Percentiles rank a stretch among this genome's conserved stretches.
These are phyloP conservation scores for Pterocles orientalis DNA, from an alignment of 2,113 vertebrate species.

Conservation along the genomic window DNA sequence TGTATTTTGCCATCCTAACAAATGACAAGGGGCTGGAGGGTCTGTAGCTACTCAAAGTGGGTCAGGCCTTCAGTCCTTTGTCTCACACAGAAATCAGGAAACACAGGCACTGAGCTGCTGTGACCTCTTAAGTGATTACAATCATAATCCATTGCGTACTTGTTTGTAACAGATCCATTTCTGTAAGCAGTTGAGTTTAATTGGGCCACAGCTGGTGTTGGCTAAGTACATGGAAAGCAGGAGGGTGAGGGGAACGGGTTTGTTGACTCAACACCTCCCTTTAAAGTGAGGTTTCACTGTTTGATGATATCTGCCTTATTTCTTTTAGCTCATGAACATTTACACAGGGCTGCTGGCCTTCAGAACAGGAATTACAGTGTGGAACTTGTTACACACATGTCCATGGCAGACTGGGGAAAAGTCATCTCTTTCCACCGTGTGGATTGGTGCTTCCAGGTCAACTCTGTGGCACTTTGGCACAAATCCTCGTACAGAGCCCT, in stretches of 20 bases:
- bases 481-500: not conserved
- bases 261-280: not conserved
- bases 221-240: conserved; percentile 3
- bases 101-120: conserved; percentile 16
- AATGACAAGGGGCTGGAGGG: not conserved
- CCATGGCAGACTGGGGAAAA: not conserved
- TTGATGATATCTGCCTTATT: not conserved
- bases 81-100: not conserved
- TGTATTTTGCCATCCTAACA: not conserved
- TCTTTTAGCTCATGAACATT: not conserved
- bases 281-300: not conserved
- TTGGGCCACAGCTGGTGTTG: conserved; percentile 67
- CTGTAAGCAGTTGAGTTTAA: conserved; percentile 57
- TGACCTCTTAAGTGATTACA: conserved; percentile 61
- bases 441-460: not conserved
- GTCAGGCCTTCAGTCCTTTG: not conserved
- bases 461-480: not conserved
- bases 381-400: not conserved
- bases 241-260: conserved; percentile 13
- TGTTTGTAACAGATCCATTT: conserved; percentile 51
- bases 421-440: not conserved
- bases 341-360: not conserved
- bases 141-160: conserved; percentile 66
- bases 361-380: not conserved
- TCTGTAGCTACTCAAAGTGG: not conserved